These are phyloP conservation scores for Sisor rabdophorus DNA, from an alignment of 2,113 vertebrate species.

Conservation along the genomic window DNA sequence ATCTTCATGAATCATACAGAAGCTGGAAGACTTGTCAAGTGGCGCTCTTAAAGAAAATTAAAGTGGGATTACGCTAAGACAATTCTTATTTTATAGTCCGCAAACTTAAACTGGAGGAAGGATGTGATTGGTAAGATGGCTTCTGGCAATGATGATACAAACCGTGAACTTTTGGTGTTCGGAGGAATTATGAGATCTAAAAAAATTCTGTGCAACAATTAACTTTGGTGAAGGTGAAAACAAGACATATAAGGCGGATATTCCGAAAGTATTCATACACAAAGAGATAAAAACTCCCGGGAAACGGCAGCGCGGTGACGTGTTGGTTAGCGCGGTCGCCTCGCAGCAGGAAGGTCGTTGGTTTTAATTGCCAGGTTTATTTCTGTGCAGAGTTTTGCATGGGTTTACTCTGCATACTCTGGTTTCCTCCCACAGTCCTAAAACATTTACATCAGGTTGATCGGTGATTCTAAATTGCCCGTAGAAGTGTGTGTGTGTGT, in stretches of 20 bases:
- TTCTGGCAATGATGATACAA: not conserved
- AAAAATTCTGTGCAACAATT: not conserved
- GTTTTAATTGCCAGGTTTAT: too few relatives aligned
- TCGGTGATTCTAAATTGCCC: too few relatives aligned
- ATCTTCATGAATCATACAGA: conserved; percentile 12
- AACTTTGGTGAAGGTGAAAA: conserved; percentile 1
- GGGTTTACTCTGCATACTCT: too few relatives aligned
- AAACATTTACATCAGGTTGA: too few relatives aligned
- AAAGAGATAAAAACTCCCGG: not conserved
- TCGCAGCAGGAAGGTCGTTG: too few relatives aligned
- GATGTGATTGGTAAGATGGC: not conserved
- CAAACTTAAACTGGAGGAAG: not conserved
- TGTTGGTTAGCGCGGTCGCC: too few relatives aligned
- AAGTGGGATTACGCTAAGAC: not conserved
- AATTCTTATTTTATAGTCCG: not conserved
- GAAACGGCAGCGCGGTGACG: too few relatives aligned
- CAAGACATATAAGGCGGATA: not conserved
- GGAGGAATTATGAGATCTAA: not conserved
- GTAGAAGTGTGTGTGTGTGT: too few relatives aligned
- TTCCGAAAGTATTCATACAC: not conserved
- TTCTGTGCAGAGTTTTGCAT: too few relatives aligned
- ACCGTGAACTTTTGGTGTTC: not conserved
- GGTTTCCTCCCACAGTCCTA: too few relatives aligned
- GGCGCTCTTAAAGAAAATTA: conserved; percentile 4
- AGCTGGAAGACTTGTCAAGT: not conserved